Evolutionary conservation across 2,797 vertebrate genomes (phyloP).

Genomic region (Platyrinchus mystaceus): DNA sequence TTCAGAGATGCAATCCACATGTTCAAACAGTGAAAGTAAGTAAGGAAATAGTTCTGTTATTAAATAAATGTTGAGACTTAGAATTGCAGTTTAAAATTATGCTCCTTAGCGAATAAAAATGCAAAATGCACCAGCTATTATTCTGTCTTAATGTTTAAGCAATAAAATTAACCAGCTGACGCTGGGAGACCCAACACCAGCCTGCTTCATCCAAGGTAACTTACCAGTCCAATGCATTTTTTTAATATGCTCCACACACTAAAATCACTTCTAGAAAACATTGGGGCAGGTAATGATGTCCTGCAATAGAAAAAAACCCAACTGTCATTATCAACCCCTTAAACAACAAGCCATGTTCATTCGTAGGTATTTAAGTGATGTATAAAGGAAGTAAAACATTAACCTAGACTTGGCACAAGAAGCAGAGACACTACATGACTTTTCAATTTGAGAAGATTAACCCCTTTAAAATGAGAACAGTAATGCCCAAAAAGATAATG

Average conservation of each 20-base stretch:
- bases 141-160: background rate
- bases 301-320: constrained; percentile 64
- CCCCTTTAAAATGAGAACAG: background rate
- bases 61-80: background rate
- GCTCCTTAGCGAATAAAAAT: background rate
- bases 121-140: background rate
- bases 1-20: background rate
- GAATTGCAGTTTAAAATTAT: background rate
- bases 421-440: background rate
- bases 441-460: background rate
- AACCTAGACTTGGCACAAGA: background rate
- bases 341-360: background rate
- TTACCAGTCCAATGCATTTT: constrained; percentile 97
- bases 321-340: background rate
- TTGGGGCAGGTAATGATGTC: constrained; percentile 87
- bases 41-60: background rate
- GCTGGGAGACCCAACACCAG: background rate
- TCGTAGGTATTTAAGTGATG: background rate
- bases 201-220: background rate
- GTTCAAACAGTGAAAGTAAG: background rate
- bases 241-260: constrained; percentile 95
- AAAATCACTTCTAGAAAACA: constrained; percentile 92
- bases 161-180: background rate
- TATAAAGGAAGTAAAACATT: background rate
- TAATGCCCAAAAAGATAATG: background rate